phyloP scores from a whole-genome alignment of 2,888 invertebrate species.

The Troides aeacus region DNA sequence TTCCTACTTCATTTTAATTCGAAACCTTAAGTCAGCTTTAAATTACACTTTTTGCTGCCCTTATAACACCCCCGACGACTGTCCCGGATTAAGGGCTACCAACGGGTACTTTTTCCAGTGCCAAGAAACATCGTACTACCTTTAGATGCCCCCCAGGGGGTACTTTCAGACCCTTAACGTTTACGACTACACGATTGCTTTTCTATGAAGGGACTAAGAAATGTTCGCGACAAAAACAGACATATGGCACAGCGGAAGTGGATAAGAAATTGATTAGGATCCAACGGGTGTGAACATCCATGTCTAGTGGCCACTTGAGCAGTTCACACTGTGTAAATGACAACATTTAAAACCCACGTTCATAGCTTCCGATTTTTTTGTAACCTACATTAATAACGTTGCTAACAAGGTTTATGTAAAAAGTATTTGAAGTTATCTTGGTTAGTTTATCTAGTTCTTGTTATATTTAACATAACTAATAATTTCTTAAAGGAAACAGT shows the following conservation, averaged over 20 bases:
- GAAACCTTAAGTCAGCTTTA: slow-evolving; percentile 78
- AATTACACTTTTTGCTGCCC: slow-evolving; percentile 77
- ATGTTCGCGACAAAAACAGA: slow-evolving; percentile 65
- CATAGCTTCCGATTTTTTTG: slow-evolving; percentile 19
- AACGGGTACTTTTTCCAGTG: slow-evolving; percentile 72
- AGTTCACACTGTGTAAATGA: slow-evolving; percentile 25
- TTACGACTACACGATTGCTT: slow-evolving; percentile 84
- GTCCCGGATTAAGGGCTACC: slow-evolving; percentile 69
- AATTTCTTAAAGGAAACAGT: no score
- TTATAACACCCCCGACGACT: slow-evolving; percentile 72
- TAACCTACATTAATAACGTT: neutral
- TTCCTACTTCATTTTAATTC: slow-evolving; percentile 75
- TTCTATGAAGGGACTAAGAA: slow-evolving; percentile 75
- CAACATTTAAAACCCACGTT: slow-evolving; percentile 17
- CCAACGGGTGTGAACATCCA: slow-evolving; percentile 45
- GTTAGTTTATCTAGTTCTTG: no score
- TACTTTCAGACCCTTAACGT: slow-evolving; percentile 80
- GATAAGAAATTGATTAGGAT: slow-evolving; percentile 57
- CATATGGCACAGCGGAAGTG: slow-evolving; percentile 66
- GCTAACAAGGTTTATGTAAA: neutral
- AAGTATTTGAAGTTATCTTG: no score
- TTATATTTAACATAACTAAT: no score
- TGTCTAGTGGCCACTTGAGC: slow-evolving; percentile 41
- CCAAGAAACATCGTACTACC: slow-evolving; percentile 73
- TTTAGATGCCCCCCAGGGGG: slow-evolving; percentile 80